phyloP scores from a whole-genome alignment of 2,113 vertebrate species.

The Macaca nemestrina region DNA sequence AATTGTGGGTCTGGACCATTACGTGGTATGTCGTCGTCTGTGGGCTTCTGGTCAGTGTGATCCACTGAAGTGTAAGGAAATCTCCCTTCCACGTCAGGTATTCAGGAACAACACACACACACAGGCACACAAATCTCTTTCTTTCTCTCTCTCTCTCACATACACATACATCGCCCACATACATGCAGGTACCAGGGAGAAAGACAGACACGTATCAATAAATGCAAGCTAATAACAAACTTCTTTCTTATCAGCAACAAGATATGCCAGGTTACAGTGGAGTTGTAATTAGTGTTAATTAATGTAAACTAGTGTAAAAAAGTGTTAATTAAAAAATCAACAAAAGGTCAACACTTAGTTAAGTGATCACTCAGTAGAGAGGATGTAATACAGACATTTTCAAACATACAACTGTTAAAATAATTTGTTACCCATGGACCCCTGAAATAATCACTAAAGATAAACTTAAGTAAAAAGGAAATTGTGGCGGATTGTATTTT shows the following conservation, averaged over 20 bases:
- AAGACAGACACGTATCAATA: not conserved
- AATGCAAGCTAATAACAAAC: not conserved
- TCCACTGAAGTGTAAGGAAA: not conserved
- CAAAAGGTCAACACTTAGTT: not conserved
- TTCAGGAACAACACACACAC: not conserved
- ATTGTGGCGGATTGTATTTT: not conserved
- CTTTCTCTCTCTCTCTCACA: not conserved
- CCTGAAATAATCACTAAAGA: not conserved
- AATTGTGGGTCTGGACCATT: not conserved
- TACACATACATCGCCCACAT: not conserved
- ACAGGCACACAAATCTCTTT: not conserved
- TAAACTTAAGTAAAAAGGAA: not conserved
- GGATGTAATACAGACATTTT: not conserved
- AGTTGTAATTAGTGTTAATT: not conserved
- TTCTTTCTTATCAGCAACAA: not conserved
- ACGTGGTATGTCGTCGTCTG: not conserved
- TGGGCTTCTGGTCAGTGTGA: not conserved
- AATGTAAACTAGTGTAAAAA: not conserved
- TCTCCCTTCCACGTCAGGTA: not conserved
- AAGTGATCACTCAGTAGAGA: not conserved
- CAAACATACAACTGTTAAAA: not conserved
- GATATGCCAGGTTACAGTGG: not conserved
- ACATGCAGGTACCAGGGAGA: not conserved
- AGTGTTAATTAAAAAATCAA: not conserved
- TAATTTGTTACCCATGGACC: not conserved